Evolutionary conservation across 2,888 invertebrate species (phyloP), one percentile per base, ranked within the genome.

Genomic region (Alloplasta piceator): DNA sequence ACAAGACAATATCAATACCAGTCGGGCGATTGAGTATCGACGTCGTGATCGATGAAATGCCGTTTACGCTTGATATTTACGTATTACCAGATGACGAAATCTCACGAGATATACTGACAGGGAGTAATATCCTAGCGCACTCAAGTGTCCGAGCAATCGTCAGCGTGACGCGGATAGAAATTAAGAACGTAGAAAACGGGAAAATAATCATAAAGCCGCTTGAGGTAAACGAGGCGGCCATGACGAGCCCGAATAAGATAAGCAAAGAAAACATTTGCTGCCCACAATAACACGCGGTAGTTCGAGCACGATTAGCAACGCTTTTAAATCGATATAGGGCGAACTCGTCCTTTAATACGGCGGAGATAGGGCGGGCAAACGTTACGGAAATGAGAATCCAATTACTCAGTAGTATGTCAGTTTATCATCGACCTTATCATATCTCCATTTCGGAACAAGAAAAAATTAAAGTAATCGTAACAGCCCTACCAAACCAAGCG

Each of bases 341-440:
- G n/a, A 73, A n/a, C n/a, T 36, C 64, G 2, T 64, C 70, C 0
- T 48, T 70, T 1, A 58, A 46, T n/a, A 70, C n/a, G 9, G 12
- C 46, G 7, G 70, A 70, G 7, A 14, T 74, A 48, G 66, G 63
- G 9, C 66, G 61, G 14, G 70, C 63, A 10, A 70, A 72, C 6
- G 75, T 73, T 3, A 61, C 50, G 2, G 81, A 83, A 52, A 82
- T 87, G 78, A 79, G 83, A 52, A 85, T 87, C 3, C 79, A 84
- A 46, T 36, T 85, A 16, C 41, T 56, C 14, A 16, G 38, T 6
- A 58, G 84, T 6, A 56, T 55, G n/a, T 84, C 84, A 10, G 75
- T 87, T 7, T 63, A 60, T 14, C 72, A 82, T 71, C 74, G 82
- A 66, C 84, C 85, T 0, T 84, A 85, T 46, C 79, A 86, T 0